These are phyloP conservation scores for Chrysoperla carnea DNA, from an alignment of 1,140 invertebrate species.

Conservation along the genomic window DNA sequence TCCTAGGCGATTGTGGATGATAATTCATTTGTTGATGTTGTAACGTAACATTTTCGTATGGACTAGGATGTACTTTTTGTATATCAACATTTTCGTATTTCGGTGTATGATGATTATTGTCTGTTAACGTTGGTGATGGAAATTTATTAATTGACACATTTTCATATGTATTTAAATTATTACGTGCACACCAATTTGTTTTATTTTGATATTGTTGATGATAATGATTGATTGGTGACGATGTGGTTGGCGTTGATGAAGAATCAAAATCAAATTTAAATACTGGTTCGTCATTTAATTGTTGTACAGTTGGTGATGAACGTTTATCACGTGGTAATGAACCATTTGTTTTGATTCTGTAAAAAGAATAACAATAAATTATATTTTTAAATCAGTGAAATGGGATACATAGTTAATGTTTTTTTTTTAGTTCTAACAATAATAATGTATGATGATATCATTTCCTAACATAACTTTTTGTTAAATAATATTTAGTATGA, in stretches of 20 bases:
- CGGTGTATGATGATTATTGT: conserved; percentile 14
- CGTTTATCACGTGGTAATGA: conserved; percentile 65
- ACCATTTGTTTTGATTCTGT: conserved; percentile 75
- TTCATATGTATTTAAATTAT: conserved; percentile 11
- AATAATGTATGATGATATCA: too few species aligned
- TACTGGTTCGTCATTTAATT: conserved; percentile 9
- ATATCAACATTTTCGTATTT: conserved; percentile 26
- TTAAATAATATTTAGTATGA: too few species aligned
- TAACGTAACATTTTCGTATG: conserved; percentile 30
- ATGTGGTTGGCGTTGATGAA: conserved; percentile 1
- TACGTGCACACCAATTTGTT: conserved; percentile 12
- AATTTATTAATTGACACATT: conserved; percentile 8
- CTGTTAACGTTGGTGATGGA: background rate
- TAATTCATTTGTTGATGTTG: conserved; percentile 19
- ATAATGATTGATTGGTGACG: too few species aligned
- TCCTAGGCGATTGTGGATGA: conserved; percentile 36
- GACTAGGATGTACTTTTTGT: conserved; percentile 26
- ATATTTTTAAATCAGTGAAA: conserved; percentile 1
- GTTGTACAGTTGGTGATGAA: conserved; percentile 20
- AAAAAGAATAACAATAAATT: conserved; percentile 7
- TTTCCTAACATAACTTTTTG: too few species aligned
- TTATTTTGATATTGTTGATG: conserved; percentile 9
- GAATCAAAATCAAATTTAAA: conserved; percentile 18
- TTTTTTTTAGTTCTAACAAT: too few species aligned
- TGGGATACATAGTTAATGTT: background rate